Conservation (phyloP, 1,140 invertebrate species). For the Nebria ingens region DNA sequence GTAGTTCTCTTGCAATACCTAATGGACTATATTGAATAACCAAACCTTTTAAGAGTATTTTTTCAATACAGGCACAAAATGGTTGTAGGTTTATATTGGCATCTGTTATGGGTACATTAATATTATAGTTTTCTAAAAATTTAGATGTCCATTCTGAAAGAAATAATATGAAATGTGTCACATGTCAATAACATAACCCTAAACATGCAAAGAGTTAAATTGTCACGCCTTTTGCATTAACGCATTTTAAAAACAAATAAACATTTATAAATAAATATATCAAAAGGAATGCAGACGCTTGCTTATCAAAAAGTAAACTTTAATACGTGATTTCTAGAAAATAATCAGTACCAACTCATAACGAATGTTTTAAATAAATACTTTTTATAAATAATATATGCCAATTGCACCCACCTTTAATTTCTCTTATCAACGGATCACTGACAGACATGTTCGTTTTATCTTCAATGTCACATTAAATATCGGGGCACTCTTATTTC, state of each 20-base stretch:
- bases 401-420: slow-evolving; percentile 37
- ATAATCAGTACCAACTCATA: slow-evolving; percentile 8
- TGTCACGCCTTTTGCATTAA: too few species aligned
- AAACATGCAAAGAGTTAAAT: too few species aligned
- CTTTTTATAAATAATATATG: neutral
- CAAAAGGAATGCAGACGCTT: too few species aligned
- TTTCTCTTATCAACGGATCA: slow-evolving; percentile 42
- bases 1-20: slow-evolving; percentile 32
- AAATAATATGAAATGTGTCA: slow-evolving; percentile 19
- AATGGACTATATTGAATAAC: slow-evolving; percentile 28
- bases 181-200: neutral
- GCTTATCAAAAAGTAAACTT: too few species aligned
- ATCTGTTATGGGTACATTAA: slow-evolving; percentile 31
- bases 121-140: slow-evolving; percentile 31
- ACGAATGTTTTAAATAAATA: slow-evolving; percentile 11
- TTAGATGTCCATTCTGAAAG: slow-evolving; percentile 37
- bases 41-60: slow-evolving; percentile 39
- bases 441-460: slow-evolving; percentile 38
- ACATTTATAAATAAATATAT: too few species aligned
- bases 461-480: slow-evolving; percentile 2
- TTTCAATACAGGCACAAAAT: slow-evolving; percentile 40
- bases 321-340: neutral
- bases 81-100: slow-evolving; percentile 30
- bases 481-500: slow-evolving; percentile 1
- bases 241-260: too few species aligned